Conservation (phyloP, 2,888 invertebrate genomes). For the Alentia gelatinosa region DNA sequence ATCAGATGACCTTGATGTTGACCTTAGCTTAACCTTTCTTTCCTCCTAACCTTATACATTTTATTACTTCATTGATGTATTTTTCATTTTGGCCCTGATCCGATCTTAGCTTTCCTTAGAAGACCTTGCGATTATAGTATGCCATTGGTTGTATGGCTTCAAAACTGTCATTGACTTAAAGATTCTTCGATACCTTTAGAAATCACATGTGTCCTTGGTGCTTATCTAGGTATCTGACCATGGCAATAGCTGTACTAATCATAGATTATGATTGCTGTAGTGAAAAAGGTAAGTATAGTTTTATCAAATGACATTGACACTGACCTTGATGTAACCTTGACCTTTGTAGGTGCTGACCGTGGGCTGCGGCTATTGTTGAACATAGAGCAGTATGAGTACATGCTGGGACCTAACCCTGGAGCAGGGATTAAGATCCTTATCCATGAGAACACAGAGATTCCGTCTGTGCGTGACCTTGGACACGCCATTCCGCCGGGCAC, state of each 20-base stretch:
- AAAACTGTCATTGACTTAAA: no score
- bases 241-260: not conserved
- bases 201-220: no score
- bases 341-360: constrained; percentile 69
- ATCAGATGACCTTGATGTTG: no score
- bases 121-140: no score
- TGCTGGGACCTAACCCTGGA: constrained; percentile 73
- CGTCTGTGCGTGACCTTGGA: constrained; percentile 70
- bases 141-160: no score
- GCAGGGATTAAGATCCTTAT: constrained; percentile 72
- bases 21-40: no score
- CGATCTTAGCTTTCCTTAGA: no score
- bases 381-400: constrained; percentile 72
- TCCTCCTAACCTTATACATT: no score
- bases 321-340: not conserved
- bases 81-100: no score
- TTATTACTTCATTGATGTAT: no score
- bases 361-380: constrained; percentile 70
- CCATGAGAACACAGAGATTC: constrained; percentile 68
- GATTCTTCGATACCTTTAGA: no score
- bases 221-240: not conserved
- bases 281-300: not conserved
- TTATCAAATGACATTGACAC: not conserved
- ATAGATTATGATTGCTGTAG: not conserved
- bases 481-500: constrained; percentile 70